Conservation (phyloP, 2,113 vertebrate species). For the Apus apus region DNA sequence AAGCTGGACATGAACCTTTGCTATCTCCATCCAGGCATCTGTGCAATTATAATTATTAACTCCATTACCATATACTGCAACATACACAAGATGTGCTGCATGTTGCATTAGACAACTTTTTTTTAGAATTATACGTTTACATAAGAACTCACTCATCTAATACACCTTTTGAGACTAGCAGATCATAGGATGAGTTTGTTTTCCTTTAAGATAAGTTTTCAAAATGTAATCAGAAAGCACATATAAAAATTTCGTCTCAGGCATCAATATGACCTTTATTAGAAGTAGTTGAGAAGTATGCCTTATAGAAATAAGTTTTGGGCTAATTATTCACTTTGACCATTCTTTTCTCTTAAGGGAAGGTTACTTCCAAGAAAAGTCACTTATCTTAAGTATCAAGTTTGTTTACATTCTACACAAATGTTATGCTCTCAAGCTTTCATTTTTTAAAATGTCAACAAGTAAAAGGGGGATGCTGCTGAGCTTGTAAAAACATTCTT, state of each 20-base stretch:
- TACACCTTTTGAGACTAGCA: not conserved
- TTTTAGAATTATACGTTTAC: not conserved
- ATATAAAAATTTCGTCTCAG: not conserved
- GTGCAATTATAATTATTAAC: not conserved
- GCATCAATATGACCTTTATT: not conserved
- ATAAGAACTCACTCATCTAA: not conserved
- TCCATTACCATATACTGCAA: not conserved
- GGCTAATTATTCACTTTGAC: not conserved
- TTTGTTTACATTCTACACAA: constrained; percentile 35
- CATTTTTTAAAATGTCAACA: constrained; percentile 36
- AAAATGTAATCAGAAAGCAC: not conserved
- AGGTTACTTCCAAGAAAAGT: constrained; percentile 10
- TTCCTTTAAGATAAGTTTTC: not conserved
- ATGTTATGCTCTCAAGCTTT: not conserved
- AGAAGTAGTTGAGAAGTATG: not conserved
- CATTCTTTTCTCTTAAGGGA: not conserved
- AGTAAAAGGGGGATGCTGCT: not conserved
- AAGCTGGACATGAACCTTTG: not conserved
- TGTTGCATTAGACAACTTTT: not conserved
- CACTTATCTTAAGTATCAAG: not conserved
- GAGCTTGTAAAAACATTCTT: constrained; percentile 17
- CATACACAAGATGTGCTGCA: not conserved
- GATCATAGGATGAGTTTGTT: not conserved
- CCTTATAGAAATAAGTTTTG: not conserved
- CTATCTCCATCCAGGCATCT: not conserved